Conservation (phyloP, 2,113 vertebrate genomes). For the Pachyramphus minor region DNA sequence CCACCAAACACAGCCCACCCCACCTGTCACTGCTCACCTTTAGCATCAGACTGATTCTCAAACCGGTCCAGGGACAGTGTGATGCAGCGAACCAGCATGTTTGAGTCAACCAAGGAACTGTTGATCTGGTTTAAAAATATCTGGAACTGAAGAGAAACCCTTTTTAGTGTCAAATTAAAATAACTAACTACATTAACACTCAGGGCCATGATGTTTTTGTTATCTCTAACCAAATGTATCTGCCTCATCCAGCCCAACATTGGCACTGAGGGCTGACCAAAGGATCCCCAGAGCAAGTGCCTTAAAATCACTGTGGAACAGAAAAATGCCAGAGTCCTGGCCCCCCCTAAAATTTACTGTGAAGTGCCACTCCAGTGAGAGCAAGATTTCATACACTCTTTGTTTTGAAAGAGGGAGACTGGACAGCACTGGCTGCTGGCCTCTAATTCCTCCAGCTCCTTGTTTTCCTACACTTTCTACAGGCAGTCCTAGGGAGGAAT, state of each 20-base stretch:
- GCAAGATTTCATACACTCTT: neutral
- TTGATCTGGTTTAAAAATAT: constrained; percentile 96
- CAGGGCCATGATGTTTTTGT: neutral
- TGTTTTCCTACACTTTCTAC: neutral
- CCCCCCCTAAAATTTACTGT: neutral
- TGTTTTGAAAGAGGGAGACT: neutral
- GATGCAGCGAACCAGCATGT: constrained; percentile 97
- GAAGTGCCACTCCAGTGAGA: neutral
- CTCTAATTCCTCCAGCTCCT: neutral
- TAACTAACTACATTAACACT: neutral
- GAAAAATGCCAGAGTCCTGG: neutral
- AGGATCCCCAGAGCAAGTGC: neutral
- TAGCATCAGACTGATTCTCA: constrained; percentile 85
- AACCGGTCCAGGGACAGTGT: constrained; percentile 94
- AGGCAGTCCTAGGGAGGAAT: neutral
- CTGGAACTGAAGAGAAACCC: constrained; percentile 83
- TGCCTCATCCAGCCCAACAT: neutral
- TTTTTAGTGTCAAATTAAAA: neutral
- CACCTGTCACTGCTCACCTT: constrained; percentile 53
- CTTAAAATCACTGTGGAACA: neutral
- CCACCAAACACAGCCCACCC: neutral
- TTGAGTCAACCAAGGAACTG: constrained; percentile 96
- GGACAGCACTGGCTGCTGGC: neutral
- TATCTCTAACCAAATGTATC: neutral
- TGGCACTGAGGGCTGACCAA: neutral